A percentile compares a stretch with the other conserved stretches of the same genome.
These are phyloP conservation scores for Anastrepha obliqua DNA, from an alignment of 1,140 invertebrate genomes.

Conservation along the genomic window DNA sequence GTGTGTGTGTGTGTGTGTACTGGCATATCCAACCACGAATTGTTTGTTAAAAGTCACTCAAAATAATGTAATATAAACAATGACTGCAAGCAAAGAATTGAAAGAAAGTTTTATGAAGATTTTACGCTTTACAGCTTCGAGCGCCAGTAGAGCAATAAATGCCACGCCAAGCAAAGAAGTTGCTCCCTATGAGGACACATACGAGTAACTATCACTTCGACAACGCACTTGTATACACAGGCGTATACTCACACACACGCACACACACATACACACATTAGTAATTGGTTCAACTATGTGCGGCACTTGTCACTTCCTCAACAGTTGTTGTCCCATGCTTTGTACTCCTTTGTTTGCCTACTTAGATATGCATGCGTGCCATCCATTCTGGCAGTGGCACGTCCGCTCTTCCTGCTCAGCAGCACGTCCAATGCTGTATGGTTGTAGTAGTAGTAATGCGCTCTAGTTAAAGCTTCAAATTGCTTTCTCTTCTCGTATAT, in stretches of 20 bases:
- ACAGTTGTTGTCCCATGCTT: background rate
- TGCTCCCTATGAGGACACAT: background rate
- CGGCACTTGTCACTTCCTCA: background rate
- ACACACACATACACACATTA: background rate
- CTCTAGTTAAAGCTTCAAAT: background rate
- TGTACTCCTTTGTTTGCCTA: slow-evolving; percentile 7
- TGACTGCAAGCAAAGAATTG: no score
- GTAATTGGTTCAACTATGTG: background rate
- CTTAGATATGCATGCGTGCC: background rate
- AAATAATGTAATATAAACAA: no score
- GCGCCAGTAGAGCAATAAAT: no score
- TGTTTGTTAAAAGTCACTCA: slow-evolving; percentile 1
- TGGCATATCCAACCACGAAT: background rate
- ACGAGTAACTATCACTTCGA: background rate
- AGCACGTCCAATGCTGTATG: background rate
- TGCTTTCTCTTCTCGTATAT: background rate
- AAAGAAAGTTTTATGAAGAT: no score
- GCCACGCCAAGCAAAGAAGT: background rate
- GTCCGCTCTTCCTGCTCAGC: background rate
- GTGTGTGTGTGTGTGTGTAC: background rate
- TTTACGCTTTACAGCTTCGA: no score
- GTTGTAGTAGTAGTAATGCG: background rate
- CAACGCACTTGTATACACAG: background rate
- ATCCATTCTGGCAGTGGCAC: background rate
- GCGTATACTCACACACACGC: background rate